Percentiles rank a stretch among this genome's conserved stretches.
Evolutionary conservation across 1,140 invertebrate species (phyloP).

Genomic region (Solen grandis): DNA sequence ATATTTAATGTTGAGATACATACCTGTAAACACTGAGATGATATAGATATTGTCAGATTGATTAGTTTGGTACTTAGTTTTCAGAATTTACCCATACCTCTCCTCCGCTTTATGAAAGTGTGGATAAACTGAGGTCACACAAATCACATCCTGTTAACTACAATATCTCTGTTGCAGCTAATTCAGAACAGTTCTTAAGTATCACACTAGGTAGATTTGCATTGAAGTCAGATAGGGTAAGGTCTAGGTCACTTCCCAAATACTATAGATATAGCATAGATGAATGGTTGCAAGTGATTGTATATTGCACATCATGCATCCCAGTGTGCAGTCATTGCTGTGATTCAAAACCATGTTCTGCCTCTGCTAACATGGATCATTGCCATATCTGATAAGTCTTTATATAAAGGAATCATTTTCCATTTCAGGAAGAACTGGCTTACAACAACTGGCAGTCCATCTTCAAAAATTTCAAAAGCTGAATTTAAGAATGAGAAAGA

Average conservation of each 20-base stretch:
- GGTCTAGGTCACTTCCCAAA: background rate
- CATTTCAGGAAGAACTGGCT: slow-evolving; percentile 71
- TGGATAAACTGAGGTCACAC: too few relatives aligned
- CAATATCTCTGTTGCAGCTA: too few relatives aligned
- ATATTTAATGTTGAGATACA: too few relatives aligned
- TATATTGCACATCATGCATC: background rate
- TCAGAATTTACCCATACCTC: too few relatives aligned
- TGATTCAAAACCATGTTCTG: background rate
- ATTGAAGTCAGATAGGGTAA: background rate
- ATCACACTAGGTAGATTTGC: too few relatives aligned
- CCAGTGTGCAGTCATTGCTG: background rate
- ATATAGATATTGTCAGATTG: too few relatives aligned
- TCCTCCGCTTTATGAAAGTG: too few relatives aligned
- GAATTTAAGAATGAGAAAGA: slow-evolving; percentile 69
- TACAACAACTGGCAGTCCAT: slow-evolving; percentile 66
- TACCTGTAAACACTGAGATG: too few relatives aligned
- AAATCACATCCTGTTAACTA: too few relatives aligned
- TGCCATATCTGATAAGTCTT: background rate
- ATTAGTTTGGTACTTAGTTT: too few relatives aligned
- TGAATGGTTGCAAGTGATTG: background rate
- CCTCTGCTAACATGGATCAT: background rate
- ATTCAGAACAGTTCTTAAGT: too few relatives aligned
- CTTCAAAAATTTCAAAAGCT: slow-evolving; percentile 70
- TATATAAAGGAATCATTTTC: slow-evolving; percentile 6
- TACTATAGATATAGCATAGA: background rate